These are phyloP conservation scores for Hemithea aestivaria DNA, from an alignment of 2,888 invertebrate genomes.

Conservation along the genomic window DNA sequence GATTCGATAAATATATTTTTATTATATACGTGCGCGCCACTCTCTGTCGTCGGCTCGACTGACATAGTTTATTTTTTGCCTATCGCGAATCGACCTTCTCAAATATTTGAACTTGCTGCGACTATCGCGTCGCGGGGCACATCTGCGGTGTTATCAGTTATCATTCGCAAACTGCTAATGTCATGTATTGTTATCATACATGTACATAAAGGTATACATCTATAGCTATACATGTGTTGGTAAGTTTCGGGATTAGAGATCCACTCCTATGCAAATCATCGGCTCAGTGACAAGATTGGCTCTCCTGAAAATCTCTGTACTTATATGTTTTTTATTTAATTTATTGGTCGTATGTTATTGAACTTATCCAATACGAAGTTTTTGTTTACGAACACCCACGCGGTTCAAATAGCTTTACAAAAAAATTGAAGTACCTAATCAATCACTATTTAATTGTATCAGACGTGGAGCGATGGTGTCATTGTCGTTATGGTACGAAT, in stretches of 20 bases:
- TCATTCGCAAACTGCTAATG: constrained; percentile 34
- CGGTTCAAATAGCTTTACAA: constrained; percentile 32
- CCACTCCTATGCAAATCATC: constrained; percentile 4
- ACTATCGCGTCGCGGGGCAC: constrained; percentile 35
- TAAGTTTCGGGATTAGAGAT: constrained; percentile 8
- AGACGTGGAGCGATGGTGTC: constrained; percentile 27
- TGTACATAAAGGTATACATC: no score
- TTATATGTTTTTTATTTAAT: constrained; percentile 8
- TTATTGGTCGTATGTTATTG: constrained; percentile 20
- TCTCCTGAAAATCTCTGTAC: constrained; percentile 1
- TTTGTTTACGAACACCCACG: constrained; percentile 40
- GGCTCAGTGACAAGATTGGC: constrained; percentile 3
- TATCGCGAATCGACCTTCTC: constrained; percentile 54
- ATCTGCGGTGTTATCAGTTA: constrained; percentile 40
- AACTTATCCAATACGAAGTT: constrained; percentile 23
- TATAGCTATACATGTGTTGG: constrained; percentile 17
- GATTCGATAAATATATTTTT: no score
- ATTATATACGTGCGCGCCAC: constrained; percentile 29
- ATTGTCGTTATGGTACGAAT: constrained; percentile 31
- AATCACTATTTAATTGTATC: constrained; percentile 42
- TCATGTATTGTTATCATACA: constrained; percentile 38
- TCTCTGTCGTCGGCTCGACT: constrained; percentile 42
- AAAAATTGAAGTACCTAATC: constrained; percentile 38
- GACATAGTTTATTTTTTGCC: constrained; percentile 46
- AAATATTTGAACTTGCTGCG: constrained; percentile 57